Conservation (phyloP, 1,140 invertebrate genomes). For the Musca domestica region DNA sequence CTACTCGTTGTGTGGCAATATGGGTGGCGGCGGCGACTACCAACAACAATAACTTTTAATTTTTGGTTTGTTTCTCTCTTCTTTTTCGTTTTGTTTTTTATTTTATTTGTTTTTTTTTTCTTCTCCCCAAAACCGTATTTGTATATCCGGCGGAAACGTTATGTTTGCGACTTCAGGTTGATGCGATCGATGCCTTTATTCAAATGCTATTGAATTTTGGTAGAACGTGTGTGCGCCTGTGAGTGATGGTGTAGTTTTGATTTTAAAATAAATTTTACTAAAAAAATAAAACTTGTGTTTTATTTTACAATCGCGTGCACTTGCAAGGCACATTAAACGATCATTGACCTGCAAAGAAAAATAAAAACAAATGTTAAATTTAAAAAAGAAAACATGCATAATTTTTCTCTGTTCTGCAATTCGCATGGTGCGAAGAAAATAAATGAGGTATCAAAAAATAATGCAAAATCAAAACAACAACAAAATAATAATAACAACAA, state of each 20-base stretch:
- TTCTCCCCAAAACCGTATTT: conserved; percentile 14
- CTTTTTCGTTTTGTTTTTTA: too few relatives aligned
- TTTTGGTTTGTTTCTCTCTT: neutral
- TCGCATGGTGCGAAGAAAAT: too few relatives aligned
- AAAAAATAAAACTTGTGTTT: neutral
- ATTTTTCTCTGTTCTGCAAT: too few relatives aligned
- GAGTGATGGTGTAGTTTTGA: neutral
- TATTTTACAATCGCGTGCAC: neutral
- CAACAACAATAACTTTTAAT: too few relatives aligned
- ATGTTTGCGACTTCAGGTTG: conserved; percentile 7
- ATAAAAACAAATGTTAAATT: conserved; percentile 1
- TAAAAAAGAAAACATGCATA: neutral
- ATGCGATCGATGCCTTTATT: too few relatives aligned
- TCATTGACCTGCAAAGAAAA: conserved; percentile 19
- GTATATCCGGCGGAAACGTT: conserved; percentile 19
- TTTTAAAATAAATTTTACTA: neutral
- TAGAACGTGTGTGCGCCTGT: neutral
- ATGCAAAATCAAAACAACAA: too few relatives aligned
- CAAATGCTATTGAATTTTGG: too few relatives aligned
- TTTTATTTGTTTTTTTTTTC: neutral
- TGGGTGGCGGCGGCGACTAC: too few relatives aligned
- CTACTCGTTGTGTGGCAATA: conserved; percentile 6
- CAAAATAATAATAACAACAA: too few relatives aligned
- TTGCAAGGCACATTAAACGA: neutral
- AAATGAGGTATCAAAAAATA: too few relatives aligned